A percentile compares a stretch with the other conserved stretches of the same genome.
Evolutionary conservation across 1,140 invertebrate genomes (phyloP).

Genomic region (Saxidomus purpurata): DNA sequence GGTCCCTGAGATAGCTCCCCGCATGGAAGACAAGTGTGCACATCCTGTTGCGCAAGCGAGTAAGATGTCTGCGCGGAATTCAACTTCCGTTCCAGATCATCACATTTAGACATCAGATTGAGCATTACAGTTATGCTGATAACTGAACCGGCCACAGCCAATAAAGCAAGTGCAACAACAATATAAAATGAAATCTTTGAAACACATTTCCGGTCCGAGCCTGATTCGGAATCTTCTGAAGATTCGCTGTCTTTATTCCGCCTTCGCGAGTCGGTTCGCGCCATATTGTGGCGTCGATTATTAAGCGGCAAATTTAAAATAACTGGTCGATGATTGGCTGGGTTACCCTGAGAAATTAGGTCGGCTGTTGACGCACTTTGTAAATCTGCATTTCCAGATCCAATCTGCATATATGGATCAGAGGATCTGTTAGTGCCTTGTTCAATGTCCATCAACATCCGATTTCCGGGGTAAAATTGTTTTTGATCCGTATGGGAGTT

Average conservation of each 20-base stretch:
- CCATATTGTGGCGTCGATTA: background rate
- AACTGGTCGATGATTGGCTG: background rate
- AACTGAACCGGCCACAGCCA: background rate
- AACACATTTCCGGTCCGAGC: background rate
- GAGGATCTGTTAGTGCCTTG: background rate
- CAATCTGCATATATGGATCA: background rate
- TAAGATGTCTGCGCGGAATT: background rate
- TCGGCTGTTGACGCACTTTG: slow-evolving; percentile 9
- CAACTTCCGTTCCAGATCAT: background rate
- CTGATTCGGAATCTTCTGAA: background rate
- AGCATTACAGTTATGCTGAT: background rate
- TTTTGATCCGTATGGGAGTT: background rate
- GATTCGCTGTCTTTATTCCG: background rate
- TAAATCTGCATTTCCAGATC: background rate
- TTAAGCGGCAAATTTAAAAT: background rate
- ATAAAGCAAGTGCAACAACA: background rate
- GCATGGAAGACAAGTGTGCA: slow-evolving; percentile 14
- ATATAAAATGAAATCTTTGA: slow-evolving; percentile 3
- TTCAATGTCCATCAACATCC: background rate
- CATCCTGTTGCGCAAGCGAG: slow-evolving; percentile 1
- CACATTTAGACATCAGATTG: slow-evolving; percentile 14
- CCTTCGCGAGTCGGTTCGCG: background rate
- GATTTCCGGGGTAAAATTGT: background rate
- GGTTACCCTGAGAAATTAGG: background rate
- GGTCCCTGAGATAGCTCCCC: background rate